These are phyloP conservation scores for Delichon dasypus DNA, from an alignment of 2,797 vertebrate species.

Conservation along the genomic window DNA sequence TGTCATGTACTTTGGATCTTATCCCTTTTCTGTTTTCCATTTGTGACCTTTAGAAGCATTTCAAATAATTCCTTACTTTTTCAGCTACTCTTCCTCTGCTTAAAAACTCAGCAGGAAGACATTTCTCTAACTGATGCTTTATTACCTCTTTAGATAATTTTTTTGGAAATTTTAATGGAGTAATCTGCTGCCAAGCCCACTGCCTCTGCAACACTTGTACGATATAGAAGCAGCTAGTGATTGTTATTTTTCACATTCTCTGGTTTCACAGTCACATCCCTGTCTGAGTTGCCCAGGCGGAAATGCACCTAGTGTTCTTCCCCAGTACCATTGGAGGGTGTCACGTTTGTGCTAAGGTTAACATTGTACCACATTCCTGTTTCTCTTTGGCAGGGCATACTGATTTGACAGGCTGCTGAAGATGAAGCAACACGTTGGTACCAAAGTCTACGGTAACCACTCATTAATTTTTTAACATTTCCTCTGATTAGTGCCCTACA, in stretches of 20 bases:
- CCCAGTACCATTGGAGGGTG: neutral
- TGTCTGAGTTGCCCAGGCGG: neutral
- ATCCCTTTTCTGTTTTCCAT: neutral
- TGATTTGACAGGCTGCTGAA: slow-evolving; percentile 58
- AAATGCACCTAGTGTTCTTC: neutral
- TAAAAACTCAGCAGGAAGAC: neutral
- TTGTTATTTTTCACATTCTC: neutral
- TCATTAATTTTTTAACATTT: neutral
- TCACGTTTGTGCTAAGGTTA: neutral
- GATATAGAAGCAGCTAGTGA: neutral
- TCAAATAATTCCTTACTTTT: neutral
- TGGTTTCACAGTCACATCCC: neutral
- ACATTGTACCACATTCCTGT: neutral
- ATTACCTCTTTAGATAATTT: neutral
- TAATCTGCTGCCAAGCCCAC: neutral
- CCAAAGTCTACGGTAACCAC: slow-evolving; percentile 74
- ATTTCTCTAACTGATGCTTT: neutral
- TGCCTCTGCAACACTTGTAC: neutral
- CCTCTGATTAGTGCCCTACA: neutral
- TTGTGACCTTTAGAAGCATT: neutral
- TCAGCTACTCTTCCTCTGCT: neutral
- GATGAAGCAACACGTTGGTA: slow-evolving; percentile 71
- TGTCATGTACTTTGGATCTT: neutral
- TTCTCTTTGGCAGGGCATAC: slow-evolving; percentile 69
- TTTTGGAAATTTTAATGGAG: neutral